phyloP scores from a whole-genome alignment of 2,113 vertebrate species.

The Eulemur rufifrons region DNA sequence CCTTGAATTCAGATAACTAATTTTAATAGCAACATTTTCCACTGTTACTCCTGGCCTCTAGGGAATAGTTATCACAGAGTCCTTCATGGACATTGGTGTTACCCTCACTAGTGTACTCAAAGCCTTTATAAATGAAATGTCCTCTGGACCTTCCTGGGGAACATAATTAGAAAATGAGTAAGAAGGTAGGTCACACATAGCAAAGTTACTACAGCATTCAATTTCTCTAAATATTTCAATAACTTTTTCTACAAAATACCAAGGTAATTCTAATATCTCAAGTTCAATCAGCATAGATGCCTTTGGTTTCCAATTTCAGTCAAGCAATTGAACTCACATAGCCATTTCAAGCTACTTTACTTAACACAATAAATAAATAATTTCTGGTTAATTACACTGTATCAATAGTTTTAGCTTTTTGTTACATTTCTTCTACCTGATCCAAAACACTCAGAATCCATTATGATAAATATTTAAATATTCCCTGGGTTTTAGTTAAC shows the following conservation, averaged over 20 bases:
- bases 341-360: background rate
- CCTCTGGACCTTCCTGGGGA: background rate
- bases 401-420: background rate
- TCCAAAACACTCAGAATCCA: background rate
- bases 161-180: background rate
- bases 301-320: slow-evolving; percentile 19
- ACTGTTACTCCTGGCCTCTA: background rate
- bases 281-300: background rate
- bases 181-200: background rate
- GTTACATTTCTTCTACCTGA: background rate
- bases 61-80: background rate
- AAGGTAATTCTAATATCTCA: background rate
- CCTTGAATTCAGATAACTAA: background rate
- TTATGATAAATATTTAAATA: background rate
- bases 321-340: background rate
- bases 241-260: background rate
- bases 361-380: background rate
- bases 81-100: background rate
- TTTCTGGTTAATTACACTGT: background rate
- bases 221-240: background rate
- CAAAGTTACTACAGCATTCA: background rate
- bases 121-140: background rate
- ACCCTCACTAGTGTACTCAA: background rate
- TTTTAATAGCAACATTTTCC: background rate
- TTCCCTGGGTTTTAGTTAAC: background rate